Base-by-base conservation (phyloP, 1,140 invertebrate genomes). In the Rhopalosiphum padi region DNA sequence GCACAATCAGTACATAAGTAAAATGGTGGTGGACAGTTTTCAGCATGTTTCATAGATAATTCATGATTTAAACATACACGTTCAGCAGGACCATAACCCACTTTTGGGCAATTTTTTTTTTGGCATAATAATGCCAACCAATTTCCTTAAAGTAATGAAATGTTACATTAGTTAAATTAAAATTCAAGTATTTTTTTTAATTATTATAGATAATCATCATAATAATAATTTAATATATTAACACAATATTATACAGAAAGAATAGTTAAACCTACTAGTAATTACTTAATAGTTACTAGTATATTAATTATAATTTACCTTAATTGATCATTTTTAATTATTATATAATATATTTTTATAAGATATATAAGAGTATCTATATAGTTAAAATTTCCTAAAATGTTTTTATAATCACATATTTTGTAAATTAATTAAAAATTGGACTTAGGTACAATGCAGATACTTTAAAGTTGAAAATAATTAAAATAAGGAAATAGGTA, bases 1-100 rank as follows among this genome's bases (percentile, higher is more conserved):
- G 98, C 98, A 96, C 99, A 99, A 95, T 99, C 98, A 94, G 99
- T 98, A 95, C 99, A 99, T 0, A 99, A 96, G 95, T 99, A 99
- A 11, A 99, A 96, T 0, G 99, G 99, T 23, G 99, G 99, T 1
- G 99, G 98, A 93, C 97, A 98, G 96, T 97, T 98, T 93, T 96
- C 97, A 93, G 97, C 97, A 96, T 97, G 98, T 51, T 96, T 97
- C 89, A 98, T 98, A 94, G 97, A 97, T 94, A 98, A 97, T 95
- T 97, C 97, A 95, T 98, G 98, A 96, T 98, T 97, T 94, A 97
- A 97, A 95, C 98, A 98, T 77, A 99, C 98, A 96, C 99, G 99
- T 77, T 98, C 97, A 30, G 98, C 98, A 95, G 98, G 98, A 2
- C 97, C 97, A 94, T 97, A 97, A 89, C 97, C 97, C 51, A 97